Conservation (phyloP, 1,140 invertebrate genomes). For the Camponotus floridanus region DNA sequence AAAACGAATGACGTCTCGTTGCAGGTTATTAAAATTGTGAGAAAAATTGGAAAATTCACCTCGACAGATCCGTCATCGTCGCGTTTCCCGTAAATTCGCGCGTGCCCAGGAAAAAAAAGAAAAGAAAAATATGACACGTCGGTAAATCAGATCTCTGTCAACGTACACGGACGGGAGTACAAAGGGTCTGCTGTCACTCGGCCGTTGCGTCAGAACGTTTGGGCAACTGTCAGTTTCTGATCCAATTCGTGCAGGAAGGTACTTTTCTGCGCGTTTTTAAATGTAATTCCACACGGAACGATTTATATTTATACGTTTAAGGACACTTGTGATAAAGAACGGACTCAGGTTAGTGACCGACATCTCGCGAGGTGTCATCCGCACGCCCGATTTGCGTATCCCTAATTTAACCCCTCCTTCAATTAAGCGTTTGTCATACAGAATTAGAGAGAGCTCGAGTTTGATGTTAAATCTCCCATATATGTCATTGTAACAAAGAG, state of each 20-base stretch:
- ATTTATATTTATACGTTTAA: slow-evolving; percentile 73
- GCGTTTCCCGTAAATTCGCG: not conserved
- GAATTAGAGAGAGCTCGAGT: slow-evolving; percentile 22
- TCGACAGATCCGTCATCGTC: too few species aligned
- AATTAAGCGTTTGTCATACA: slow-evolving; percentile 23
- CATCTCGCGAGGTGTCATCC: not conserved
- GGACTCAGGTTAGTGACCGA: slow-evolving; percentile 71
- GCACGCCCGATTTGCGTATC: too few species aligned
- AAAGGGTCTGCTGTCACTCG: slow-evolving; percentile 72
- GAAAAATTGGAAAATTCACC: not conserved
- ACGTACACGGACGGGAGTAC: slow-evolving; percentile 44
- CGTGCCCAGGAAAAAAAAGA: not conserved
- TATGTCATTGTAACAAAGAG: not conserved
- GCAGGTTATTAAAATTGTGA: not conserved
- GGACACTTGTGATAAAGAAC: slow-evolving; percentile 68
- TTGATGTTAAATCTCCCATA: not conserved
- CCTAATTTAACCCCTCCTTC: slow-evolving; percentile 28
- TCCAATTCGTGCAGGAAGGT: slow-evolving; percentile 61
- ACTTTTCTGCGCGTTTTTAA: slow-evolving; percentile 73
- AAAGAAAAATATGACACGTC: slow-evolving; percentile 22
- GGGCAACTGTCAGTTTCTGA: slow-evolving; percentile 82
- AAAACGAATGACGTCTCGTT: not conserved
- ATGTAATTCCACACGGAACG: slow-evolving; percentile 74
- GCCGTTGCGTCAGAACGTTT: slow-evolving; percentile 75
- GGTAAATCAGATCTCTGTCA: slow-evolving; percentile 39